Evolutionary conservation across 2,888 invertebrate genomes (phyloP), one percentile per base, ranked within the genome.

Genomic region (Rhingia rostrata): DNA sequence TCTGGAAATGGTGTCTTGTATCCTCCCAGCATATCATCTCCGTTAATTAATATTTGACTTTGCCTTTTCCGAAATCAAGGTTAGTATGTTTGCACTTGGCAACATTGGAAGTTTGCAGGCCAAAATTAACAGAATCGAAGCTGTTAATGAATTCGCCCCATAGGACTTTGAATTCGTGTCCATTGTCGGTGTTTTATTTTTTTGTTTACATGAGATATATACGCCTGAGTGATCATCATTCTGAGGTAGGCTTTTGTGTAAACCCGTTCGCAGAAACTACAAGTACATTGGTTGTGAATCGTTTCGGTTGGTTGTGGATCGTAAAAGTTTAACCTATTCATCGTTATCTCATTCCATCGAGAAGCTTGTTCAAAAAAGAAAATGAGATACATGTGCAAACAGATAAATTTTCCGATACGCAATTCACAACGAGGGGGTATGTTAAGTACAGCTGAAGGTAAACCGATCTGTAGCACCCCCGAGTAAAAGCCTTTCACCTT

Each of bases 41-140:
- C 7, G 41, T 10, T 60, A 70, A 70, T 70, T 49, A 70, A 70
- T 60, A 70, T 70, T 70, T 41, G n/a, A 66, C 66, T 32, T 66
- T 41, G 53, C 6, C 51, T n/a, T 41, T 12, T 66, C 14, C 12
- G 2, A 10, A n/a, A 41, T 41, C 43, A 14, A 12, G n/a, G 12
- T 4, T 4, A 4, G 6, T 6, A 14, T 14, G 7, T 3, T 47
- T 47, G 1, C 22, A 22, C 22, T 22, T 22, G 47, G 7, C 14
- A 51, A 45, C 14, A 63, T 54, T 63, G 63, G 54, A 63, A 6
- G 73, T 14, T 56, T 39, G 47, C 56, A 54, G 43, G 10, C 54
- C 32, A 47, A 63, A 53, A 43, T 14, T 35, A 4, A 43, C 37
- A 35, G 43, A 30, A 51, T 35, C 43, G 41, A 53, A 22, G 14